phyloP scores from a whole-genome alignment of 2,888 invertebrate genomes.

The Brachyopa scutellaris region DNA sequence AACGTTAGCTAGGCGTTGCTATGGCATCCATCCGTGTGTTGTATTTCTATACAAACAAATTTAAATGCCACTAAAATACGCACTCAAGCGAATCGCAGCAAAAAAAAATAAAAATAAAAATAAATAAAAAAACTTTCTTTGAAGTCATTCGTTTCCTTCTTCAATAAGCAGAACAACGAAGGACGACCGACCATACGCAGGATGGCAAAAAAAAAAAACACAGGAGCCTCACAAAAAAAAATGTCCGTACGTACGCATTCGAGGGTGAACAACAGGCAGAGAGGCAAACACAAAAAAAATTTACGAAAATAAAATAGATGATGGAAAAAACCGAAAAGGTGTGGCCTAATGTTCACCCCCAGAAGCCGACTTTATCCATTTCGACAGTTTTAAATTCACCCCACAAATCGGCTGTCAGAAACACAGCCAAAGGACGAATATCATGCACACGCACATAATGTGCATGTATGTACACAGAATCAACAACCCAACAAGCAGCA shows the following conservation, averaged over 20 bases:
- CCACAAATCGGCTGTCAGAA: constrained; percentile 64
- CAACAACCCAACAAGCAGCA: constrained; percentile 21
- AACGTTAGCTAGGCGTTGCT: constrained; percentile 39
- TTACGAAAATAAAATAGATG: constrained; percentile 61
- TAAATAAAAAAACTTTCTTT: constrained; percentile 60
- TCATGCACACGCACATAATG: constrained; percentile 64
- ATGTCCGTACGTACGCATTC: constrained; percentile 70
- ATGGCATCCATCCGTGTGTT: constrained; percentile 65
- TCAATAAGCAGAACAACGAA: constrained; percentile 63
- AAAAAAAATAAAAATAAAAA: too few species aligned
- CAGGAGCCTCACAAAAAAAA: constrained; percentile 54
- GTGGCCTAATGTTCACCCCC: constrained; percentile 69
- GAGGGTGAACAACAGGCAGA: constrained; percentile 56
- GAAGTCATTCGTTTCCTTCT: constrained; percentile 70
- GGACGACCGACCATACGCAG: constrained; percentile 34
- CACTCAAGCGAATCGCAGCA: constrained; percentile 55
- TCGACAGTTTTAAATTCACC: constrained; percentile 41
- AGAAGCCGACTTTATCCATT: constrained; percentile 22
- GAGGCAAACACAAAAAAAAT: not conserved
- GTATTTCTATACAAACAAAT: constrained; percentile 70
- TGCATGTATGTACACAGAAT: constrained; percentile 48
- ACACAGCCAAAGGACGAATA: constrained; percentile 52
- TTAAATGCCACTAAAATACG: constrained; percentile 72
- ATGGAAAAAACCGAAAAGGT: constrained; percentile 70
- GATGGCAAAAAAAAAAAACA: constrained; percentile 5